Percentiles rank a stretch among this genome's conserved stretches.
Conservation (phyloP, 2,888 invertebrate species). For the Mystacides longicornis region DNA sequence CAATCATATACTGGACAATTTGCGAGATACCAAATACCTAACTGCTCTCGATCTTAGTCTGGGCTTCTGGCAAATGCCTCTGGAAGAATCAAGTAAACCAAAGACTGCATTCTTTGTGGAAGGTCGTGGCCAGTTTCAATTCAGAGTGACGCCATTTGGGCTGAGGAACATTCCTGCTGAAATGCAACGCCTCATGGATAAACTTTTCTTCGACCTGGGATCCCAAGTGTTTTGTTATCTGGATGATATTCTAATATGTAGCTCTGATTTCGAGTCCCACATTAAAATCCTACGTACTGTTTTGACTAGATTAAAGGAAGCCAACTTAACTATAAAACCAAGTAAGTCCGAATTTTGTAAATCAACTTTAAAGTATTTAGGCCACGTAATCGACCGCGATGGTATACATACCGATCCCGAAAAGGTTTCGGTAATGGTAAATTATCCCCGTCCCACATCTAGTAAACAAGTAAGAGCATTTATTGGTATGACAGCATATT, state of each 20-base stretch:
- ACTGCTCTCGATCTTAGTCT: constrained; percentile 3
- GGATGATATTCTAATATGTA: constrained; percentile 26
- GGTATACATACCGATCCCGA: constrained; percentile 27
- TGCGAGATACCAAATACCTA: constrained; percentile 7
- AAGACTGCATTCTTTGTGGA: constrained; percentile 18
- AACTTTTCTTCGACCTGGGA: constrained; percentile 21
- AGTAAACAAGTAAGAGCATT: too few species aligned
- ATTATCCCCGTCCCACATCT: background rate
- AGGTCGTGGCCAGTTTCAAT: constrained; percentile 7
- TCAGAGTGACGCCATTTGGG: constrained; percentile 14
- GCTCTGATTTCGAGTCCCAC: constrained; percentile 21
- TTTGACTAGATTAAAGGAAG: constrained; percentile 18
- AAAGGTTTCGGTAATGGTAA: constrained; percentile 20
- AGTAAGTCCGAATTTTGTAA: too few species aligned
- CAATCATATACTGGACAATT: constrained; percentile 3
- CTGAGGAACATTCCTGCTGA: constrained; percentile 11
- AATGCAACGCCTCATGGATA: constrained; percentile 15
- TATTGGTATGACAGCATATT: background rate
- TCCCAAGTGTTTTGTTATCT: constrained; percentile 26
- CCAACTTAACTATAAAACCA: constrained; percentile 28
- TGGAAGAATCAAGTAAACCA: background rate
- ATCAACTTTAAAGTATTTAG: too few species aligned
- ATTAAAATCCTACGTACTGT: background rate
- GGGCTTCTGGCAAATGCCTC: constrained; percentile 17
- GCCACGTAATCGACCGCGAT: constrained; percentile 29